Conservation (phyloP, 2,797 vertebrate species). For the Glossophaga mutica region DNA sequence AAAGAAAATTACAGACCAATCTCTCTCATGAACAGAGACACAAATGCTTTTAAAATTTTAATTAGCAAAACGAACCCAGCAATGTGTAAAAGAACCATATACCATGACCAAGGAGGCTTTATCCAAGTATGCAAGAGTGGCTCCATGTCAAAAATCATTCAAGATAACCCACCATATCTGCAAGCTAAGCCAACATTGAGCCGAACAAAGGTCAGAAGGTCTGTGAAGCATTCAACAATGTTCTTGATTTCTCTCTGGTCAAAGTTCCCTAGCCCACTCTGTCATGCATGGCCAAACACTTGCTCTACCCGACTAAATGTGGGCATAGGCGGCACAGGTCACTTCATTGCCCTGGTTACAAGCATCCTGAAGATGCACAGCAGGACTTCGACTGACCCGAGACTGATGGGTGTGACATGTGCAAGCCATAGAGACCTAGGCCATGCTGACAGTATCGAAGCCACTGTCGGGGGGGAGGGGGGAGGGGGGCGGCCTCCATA, state of each 20-base stretch:
- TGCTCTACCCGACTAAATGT: neutral
- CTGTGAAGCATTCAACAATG: neutral
- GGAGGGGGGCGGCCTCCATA: neutral
- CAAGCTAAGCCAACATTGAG: neutral
- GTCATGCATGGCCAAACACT: neutral
- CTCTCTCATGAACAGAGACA: neutral
- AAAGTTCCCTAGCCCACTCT: neutral
- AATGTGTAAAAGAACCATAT: rapidly evolving
- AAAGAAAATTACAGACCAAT: neutral
- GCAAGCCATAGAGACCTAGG: neutral
- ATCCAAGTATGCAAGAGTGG: neutral
- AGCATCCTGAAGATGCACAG: neutral
- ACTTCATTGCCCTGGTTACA: neutral
- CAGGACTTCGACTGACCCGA: too few species aligned
- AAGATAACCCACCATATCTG: neutral
- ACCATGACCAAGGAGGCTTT: neutral
- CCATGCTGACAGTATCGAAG: neutral
- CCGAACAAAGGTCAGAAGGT: neutral
- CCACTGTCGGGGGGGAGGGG: neutral
- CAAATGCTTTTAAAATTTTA: neutral
- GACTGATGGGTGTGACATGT: neutral
- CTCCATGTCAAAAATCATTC: neutral
- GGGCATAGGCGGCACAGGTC: neutral
- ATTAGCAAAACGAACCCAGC: neutral
- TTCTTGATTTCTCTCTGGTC: neutral